Evolutionary conservation across 2,797 vertebrate genomes (phyloP), one percentile per base, ranked within the genome.

Genomic region (Tragopan temminckii): DNA sequence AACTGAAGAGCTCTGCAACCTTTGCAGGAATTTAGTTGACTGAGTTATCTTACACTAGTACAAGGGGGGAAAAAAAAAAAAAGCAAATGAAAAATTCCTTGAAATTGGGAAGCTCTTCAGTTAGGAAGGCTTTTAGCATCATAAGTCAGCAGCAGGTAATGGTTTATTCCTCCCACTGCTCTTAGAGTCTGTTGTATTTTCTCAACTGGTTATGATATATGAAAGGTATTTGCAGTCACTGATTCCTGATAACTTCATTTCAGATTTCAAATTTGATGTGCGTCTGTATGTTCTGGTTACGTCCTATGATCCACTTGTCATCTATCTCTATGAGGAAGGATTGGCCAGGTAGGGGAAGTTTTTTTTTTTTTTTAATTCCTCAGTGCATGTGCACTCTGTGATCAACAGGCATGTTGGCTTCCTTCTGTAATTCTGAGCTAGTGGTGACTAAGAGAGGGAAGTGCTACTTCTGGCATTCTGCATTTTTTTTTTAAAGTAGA

Each of bases 181-280:
- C 19, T 87, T 8, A 4, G 61, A 10, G 27, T 83, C 58, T 80
- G 35, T 66, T 71, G 69, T n/a, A 86, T 72, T 91, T 86, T 10
- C 43, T 93, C 64, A 69, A 1, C 11, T 75, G 59, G 19, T 38
- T 93, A 13, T 11, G 20, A 19, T 55, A 4, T 75, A 29, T 82
- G 68, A 45, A 70, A 88, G 70, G 10, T 84, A 53, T 15, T 82
- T 89, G 35, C 23, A 27, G 31, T 57, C 27, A 57, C 48, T 90
- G 77, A 93, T 62, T 83, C 40, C 35, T 82, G 58, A 29, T 58
- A 59, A 55, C 91, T 89, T 48, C 95, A n/a, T 96, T 93, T 64
- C 97, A 99, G 99, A 99, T 91, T 99, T 99, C 98, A 99, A 99
- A 97, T 99, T 99, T 9, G 99, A 99, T 36, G 97, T 99, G 71